phyloP scores from a whole-genome alignment of 2,113 vertebrate species.

The Malaclemys terrapin region DNA sequence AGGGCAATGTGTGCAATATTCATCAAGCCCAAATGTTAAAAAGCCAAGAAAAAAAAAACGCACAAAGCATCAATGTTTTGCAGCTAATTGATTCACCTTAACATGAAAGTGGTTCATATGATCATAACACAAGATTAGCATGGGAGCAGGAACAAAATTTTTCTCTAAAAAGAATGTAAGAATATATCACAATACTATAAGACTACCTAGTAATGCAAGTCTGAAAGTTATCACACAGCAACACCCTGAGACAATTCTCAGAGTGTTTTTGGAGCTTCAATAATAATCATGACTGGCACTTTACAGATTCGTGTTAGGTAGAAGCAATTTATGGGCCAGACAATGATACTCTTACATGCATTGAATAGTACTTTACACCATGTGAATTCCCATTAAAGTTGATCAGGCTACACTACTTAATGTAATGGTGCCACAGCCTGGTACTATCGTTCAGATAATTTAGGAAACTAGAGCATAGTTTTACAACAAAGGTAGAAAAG shows the following conservation, averaged over 20 bases:
- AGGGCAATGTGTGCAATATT: not conserved
- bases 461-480: rapidly evolving
- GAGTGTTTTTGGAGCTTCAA: slow-evolving; percentile 2
- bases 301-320: not conserved
- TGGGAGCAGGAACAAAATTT: not conserved
- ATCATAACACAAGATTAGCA: not conserved
- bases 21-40: not conserved
- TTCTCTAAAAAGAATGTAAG: not conserved
- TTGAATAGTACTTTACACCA: not conserved
- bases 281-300: slow-evolving; percentile 23
- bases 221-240: not conserved
- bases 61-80: slow-evolving; percentile 17
- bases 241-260: not conserved
- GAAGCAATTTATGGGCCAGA: slow-evolving; percentile 18
- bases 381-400: not conserved
- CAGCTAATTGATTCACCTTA: not conserved
- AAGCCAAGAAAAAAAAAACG: not conserved
- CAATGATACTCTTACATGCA: not conserved
- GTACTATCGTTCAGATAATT: not conserved
- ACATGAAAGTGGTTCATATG: not conserved
- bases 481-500: not conserved
- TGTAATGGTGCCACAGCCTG: not conserved
- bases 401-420: not conserved
- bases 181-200: not conserved
- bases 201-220: not conserved